Percentiles rank a stretch among this genome's conserved stretches.
These are phyloP conservation scores for Aspidiotus destructor DNA, from an alignment of 2,888 invertebrate genomes.

Conservation along the genomic window DNA sequence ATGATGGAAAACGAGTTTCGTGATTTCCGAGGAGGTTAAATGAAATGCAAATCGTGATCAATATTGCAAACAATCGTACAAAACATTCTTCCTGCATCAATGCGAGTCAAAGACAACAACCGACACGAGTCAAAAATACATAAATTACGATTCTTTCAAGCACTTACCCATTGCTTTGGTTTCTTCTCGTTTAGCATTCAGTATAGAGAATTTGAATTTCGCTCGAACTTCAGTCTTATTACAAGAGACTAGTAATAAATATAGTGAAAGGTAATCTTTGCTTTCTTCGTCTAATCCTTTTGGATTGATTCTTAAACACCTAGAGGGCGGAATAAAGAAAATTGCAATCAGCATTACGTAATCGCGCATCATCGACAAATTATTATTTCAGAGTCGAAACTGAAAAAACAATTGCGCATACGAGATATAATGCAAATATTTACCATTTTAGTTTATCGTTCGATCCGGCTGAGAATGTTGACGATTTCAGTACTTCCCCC, in stretches of 20 bases:
- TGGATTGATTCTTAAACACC: constrained; percentile 98
- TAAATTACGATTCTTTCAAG: too few species aligned
- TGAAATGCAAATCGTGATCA: too few species aligned
- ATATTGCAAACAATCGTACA: too few species aligned
- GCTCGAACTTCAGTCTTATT: constrained; percentile 99
- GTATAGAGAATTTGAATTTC: constrained; percentile 99
- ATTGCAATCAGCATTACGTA: background rate
- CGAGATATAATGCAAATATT: constrained; percentile 38
- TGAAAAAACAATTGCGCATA: background rate
- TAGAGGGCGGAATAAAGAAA: constrained; percentile 41
- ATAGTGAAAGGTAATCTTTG: constrained; percentile 98
- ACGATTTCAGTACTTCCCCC: constrained; percentile 99
- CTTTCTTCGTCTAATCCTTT: constrained; percentile 99
- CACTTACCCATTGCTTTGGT: constrained; percentile 94
- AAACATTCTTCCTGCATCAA: too few species aligned
- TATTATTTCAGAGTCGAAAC: background rate
- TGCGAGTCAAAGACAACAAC: too few species aligned
- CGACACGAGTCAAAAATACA: too few species aligned
- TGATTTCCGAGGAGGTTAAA: too few species aligned
- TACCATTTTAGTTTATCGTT: constrained; percentile 99
- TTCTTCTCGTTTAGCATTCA: constrained; percentile 99
- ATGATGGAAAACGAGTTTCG: too few species aligned
- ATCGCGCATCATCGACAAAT: background rate
- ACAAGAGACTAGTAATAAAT: constrained; percentile 97
- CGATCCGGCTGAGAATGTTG: constrained; percentile 98